Percentiles rank a stretch among this genome's conserved stretches.
phyloP scores from a whole-genome alignment of 2,888 invertebrate species.

The Meganola albula region DNA sequence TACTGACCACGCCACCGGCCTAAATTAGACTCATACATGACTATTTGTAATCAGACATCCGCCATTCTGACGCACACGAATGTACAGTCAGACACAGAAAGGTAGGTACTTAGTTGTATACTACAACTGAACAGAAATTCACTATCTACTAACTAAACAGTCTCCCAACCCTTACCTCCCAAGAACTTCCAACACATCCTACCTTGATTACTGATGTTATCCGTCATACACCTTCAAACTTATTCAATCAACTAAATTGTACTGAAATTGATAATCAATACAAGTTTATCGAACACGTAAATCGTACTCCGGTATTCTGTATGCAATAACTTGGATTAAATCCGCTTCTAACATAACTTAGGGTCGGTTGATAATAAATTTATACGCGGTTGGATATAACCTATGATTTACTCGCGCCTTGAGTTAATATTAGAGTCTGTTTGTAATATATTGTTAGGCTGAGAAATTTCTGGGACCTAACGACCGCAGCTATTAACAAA shows the following conservation, averaged over 20 bases:
- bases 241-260: constrained; percentile 31
- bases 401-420: constrained; percentile 30
- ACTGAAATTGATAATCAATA: constrained; percentile 30
- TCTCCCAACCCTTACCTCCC: too few relatives aligned
- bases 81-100: too few relatives aligned
- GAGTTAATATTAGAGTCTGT: constrained; percentile 28
- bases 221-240: constrained; percentile 22
- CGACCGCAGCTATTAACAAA: too few relatives aligned
- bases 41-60: too few relatives aligned
- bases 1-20: too few relatives aligned
- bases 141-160: too few relatives aligned
- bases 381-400: constrained; percentile 30
- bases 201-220: constrained; percentile 11
- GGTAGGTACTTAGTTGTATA: too few relatives aligned
- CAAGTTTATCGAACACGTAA: constrained; percentile 32
- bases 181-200: not conserved
- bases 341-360: constrained; percentile 30
- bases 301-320: constrained; percentile 25
- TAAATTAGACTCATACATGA: too few relatives aligned
- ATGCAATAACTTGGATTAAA: constrained; percentile 47
- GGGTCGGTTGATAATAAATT: constrained; percentile 33
- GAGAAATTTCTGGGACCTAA: constrained; percentile 1
- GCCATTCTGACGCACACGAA: too few relatives aligned
- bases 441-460: constrained; percentile 19
- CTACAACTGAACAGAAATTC: too few relatives aligned